Conservation (phyloP, 2,113 vertebrate genomes). For the Melanotaenia duboulayi region DNA sequence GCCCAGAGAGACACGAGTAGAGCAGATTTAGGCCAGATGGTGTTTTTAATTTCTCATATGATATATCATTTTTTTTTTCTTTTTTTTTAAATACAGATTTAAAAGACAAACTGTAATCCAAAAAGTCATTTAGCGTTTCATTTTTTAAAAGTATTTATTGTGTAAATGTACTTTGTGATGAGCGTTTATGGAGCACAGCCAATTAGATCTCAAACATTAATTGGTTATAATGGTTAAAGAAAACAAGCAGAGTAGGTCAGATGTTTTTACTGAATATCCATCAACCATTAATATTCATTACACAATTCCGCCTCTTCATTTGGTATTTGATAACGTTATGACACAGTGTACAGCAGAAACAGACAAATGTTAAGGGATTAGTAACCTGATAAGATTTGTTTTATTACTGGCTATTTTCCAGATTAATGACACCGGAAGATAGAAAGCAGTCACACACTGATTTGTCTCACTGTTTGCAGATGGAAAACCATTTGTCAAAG, state of each 20-base stretch:
- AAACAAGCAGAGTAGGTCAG: neutral
- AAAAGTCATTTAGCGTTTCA: slow-evolving; percentile 8
- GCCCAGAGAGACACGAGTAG: slow-evolving; percentile 48
- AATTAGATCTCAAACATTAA: too few species aligned
- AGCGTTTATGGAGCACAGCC: neutral
- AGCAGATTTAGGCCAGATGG: slow-evolving; percentile 72
- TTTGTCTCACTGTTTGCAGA: slow-evolving; percentile 16
- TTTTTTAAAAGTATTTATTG: neutral
- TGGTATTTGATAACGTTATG: neutral
- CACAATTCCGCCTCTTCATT: slow-evolving; percentile 1
- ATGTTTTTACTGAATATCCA: neutral
- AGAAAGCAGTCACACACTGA: neutral
- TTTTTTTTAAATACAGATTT: slow-evolving; percentile 13
- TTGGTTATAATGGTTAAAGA: too few species aligned
- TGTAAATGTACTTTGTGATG: slow-evolving; percentile 1
- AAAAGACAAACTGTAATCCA: slow-evolving; percentile 36
- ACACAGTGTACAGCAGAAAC: slow-evolving; percentile 23
- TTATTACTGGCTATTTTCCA: slow-evolving; percentile 29
- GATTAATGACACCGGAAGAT: slow-evolving; percentile 13
- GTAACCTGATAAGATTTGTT: slow-evolving; percentile 14
- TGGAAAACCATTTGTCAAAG: too few species aligned
- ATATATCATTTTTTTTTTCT: slow-evolving; percentile 30
- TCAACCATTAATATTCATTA: neutral
- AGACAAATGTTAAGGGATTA: slow-evolving; percentile 8
- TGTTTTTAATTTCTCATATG: slow-evolving; percentile 54